Percentiles rank a stretch among this genome's conserved stretches.
Conservation (phyloP, 2,888 invertebrate species). For the Fragum fragum region DNA sequence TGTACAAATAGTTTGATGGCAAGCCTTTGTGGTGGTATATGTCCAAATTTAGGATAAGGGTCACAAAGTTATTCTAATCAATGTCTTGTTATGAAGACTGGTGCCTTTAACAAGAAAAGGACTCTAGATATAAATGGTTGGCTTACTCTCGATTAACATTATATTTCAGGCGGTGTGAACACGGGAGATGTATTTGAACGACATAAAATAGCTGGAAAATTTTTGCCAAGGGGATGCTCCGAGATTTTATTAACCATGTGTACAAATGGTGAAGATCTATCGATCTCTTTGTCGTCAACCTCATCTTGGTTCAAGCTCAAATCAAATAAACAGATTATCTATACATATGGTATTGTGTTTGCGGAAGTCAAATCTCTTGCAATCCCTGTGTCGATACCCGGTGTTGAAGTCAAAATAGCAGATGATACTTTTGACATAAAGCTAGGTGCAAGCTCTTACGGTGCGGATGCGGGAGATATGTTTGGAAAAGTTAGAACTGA, state of each 20-base stretch:
- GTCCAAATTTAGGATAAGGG: neutral
- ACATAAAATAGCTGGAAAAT: constrained; percentile 26
- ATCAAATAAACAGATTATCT: neutral
- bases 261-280: constrained; percentile 33
- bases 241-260: constrained; percentile 42
- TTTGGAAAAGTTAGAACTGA: constrained; percentile 11
- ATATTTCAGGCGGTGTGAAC: neutral
- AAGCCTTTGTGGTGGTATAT: neutral
- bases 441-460: neutral
- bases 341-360: constrained; percentile 36
- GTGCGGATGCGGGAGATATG: neutral
- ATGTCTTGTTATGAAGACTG: neutral
- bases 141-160: neutral
- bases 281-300: constrained; percentile 33
- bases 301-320: constrained; percentile 21
- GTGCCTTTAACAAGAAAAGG: neutral
- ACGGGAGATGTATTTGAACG: constrained; percentile 31
- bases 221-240: constrained; percentile 51
- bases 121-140: neutral
- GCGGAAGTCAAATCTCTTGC: constrained; percentile 26
- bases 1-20: too few relatives aligned
- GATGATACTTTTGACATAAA: constrained; percentile 10
- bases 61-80: neutral
- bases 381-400: constrained; percentile 35
- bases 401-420: constrained; percentile 4